A percentile compares a stretch with the other conserved stretches of the same genome.
Conservation (phyloP, 2,888 invertebrate genomes). For the Ommatoiulus sabulosus region DNA sequence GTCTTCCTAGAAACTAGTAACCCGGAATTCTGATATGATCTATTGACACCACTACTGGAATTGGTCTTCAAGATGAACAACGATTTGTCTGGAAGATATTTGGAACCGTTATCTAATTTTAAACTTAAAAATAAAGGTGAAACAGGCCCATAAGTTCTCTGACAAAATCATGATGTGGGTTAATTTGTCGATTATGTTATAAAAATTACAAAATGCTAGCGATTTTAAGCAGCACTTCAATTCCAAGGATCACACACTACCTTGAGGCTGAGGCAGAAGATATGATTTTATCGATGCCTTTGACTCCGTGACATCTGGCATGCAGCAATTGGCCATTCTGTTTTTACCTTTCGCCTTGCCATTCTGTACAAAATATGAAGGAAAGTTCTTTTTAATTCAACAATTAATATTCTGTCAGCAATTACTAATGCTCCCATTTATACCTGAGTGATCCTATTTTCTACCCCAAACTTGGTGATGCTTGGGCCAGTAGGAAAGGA, state of each 20-base stretch:
- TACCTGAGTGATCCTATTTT: background rate
- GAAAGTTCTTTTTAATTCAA: too few species aligned
- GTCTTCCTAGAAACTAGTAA: background rate
- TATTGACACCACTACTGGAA: slow-evolving; percentile 9
- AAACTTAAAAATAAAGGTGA: background rate
- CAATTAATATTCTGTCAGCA: too few species aligned
- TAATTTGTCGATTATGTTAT: too few species aligned
- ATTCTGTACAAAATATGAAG: background rate
- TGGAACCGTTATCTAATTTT: background rate
- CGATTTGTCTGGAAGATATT: background rate
- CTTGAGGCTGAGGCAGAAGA: too few species aligned
- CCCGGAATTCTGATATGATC: slow-evolving; percentile 1
- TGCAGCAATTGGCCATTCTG: background rate
- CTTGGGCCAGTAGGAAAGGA: background rate
- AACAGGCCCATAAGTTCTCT: too few species aligned
- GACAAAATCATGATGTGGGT: too few species aligned
- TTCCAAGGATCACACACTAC: too few species aligned
- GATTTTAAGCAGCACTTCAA: too few species aligned
- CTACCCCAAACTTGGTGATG: background rate
- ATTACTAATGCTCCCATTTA: too few species aligned
- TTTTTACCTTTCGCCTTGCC: background rate
- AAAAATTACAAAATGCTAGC: background rate
- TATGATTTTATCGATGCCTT: background rate
- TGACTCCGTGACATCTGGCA: background rate
- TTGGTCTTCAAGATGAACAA: background rate